Base-by-base conservation (phyloP, 2,113 vertebrate species). In the Aptenodytes forsteri region DNA sequence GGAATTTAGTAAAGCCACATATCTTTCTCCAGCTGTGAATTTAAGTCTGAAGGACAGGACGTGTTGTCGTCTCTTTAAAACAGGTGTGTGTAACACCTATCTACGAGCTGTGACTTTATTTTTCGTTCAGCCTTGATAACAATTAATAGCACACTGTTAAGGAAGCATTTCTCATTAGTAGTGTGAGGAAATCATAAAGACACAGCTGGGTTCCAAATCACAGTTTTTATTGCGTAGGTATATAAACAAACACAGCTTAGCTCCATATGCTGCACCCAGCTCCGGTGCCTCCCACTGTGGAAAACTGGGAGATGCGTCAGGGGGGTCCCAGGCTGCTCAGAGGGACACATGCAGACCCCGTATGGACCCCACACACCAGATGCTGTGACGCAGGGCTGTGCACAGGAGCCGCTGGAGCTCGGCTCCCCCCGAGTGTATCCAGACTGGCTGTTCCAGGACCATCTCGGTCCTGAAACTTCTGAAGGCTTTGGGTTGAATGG, bases 381-480 rank as follows among this genome's bases (percentile, higher is more conserved):
- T 3, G 10, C 15, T 22, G 58, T 4, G 17, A 23, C 4, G 6
- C 1, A 1, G 34, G 23, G 34, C 30, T 66, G 21, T 21, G 18
- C 18, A 11, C 23, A 44, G 72, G 62, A 65, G 56, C 56, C 6
- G 3, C 23, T 64, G 72, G 11, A 12, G 20, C 46, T 80, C 1
- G 1, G 22, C 21, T 84, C 8, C 44, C 17, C 17, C 11, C 0
- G 0, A 5, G 11, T 1, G 0, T 22, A 50, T 27, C 40, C 40
- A 44, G 13, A 52, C n/a, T 36, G 59, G 26, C 13, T 69, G 25
- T 58, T 40, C 11, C 27, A 42, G 47, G 6, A 67, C 72, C 0
- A 1, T 22, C 50, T 65, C 1, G 0, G 40, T 50, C 52, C 29
- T 61, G 46, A 61, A 20, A n/a, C 80, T 54, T 61, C 86, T 27